Conservation (phyloP, 2,113 vertebrate genomes). For the Butorides virescens region DNA sequence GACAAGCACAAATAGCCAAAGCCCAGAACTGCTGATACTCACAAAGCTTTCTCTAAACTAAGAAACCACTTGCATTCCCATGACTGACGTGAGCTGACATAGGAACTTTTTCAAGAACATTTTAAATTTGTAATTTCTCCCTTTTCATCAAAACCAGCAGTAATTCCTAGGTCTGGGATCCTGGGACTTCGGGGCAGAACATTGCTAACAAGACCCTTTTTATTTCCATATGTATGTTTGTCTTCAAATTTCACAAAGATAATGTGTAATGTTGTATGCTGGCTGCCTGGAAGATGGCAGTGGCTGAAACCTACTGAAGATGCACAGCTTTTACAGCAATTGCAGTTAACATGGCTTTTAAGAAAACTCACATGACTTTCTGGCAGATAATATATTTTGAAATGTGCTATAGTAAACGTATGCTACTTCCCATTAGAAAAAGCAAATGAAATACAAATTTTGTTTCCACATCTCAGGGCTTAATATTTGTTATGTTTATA, state of each 20-base stretch:
- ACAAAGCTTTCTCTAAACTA: background rate
- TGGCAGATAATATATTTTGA: background rate
- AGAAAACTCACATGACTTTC: background rate
- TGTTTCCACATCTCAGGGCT: background rate
- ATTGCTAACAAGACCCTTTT: background rate
- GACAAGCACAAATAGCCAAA: background rate
- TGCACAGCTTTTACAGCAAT: background rate
- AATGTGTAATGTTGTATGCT: background rate
- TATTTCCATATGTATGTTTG: background rate
- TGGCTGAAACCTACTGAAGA: background rate
- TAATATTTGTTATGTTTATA: slow-evolving; percentile 25
- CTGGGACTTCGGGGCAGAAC: background rate
- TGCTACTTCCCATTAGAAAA: background rate
- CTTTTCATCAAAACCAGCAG: background rate
- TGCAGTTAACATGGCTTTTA: background rate
- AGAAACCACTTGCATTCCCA: background rate
- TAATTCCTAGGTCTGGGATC: background rate
- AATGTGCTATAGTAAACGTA: background rate
- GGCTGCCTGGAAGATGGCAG: background rate
- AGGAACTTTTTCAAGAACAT: background rate
- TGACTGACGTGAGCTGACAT: background rate
- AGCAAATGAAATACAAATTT: background rate
- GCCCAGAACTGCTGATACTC: background rate
- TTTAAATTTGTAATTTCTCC: background rate
- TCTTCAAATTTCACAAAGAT: background rate